Percentiles rank a stretch among this genome's conserved stretches.
phyloP scores from a whole-genome alignment of 2,888 invertebrate genomes.

The Aspidiotus rigidus region DNA sequence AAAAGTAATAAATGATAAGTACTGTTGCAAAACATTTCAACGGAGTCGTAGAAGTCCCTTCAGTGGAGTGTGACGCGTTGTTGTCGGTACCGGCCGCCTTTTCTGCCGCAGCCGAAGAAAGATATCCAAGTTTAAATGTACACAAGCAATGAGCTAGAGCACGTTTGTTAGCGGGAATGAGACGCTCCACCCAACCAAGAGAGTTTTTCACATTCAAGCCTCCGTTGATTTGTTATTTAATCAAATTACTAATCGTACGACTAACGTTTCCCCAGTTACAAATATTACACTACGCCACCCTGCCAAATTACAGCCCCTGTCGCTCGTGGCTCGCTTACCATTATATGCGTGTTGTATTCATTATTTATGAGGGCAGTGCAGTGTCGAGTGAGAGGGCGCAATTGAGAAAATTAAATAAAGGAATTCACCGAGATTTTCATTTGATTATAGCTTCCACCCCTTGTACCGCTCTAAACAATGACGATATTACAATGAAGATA shows the following conservation, averaged over 20 bases:
- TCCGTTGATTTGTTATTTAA: conserved; percentile 30
- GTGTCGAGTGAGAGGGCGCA: conserved; percentile 19
- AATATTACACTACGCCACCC: conserved; percentile 9
- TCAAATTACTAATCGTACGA: conserved; percentile 30
- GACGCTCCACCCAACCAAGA: conserved; percentile 7
- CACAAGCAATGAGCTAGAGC: too few relatives aligned
- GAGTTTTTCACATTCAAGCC: conserved; percentile 28
- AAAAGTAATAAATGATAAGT: too few relatives aligned
- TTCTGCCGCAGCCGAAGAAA: too few relatives aligned
- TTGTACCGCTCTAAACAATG: too few relatives aligned
- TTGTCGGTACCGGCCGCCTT: too few relatives aligned
- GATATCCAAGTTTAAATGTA: too few relatives aligned
- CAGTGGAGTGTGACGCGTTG: too few relatives aligned
- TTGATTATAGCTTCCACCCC: conserved; percentile 13
- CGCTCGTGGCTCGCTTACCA: conserved; percentile 6
- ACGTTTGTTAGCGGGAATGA: too few relatives aligned
- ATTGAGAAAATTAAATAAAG: conserved; percentile 32
- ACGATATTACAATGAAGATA: too few relatives aligned
- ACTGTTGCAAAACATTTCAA: too few relatives aligned
- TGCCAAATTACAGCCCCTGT: conserved; percentile 24
- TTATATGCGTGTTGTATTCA: conserved; percentile 7
- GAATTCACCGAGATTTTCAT: conserved; percentile 31
- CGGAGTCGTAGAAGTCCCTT: too few relatives aligned
- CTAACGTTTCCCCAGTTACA: conserved; percentile 1
- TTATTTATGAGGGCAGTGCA: conserved; percentile 18